These are phyloP conservation scores for Eurytoma californica DNA, from an alignment of 2,888 invertebrate species.

Conservation along the genomic window DNA sequence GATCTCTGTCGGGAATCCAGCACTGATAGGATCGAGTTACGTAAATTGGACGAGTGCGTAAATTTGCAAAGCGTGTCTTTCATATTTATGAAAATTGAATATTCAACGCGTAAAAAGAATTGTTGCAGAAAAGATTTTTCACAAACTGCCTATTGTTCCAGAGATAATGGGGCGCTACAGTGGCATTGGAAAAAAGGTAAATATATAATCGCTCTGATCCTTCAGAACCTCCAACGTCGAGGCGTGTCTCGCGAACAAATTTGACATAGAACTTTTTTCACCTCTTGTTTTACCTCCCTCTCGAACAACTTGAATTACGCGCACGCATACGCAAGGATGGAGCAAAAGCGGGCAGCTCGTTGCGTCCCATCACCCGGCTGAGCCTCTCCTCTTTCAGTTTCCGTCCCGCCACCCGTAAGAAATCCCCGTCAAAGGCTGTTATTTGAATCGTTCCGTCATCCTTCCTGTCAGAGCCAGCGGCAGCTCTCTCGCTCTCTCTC, in stretches of 20 bases:
- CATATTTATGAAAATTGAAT: too few species aligned
- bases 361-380: slow-evolving; percentile 15
- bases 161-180: too few species aligned
- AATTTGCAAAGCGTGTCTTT: too few species aligned
- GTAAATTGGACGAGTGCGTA: too few species aligned
- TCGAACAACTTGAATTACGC: slow-evolving; percentile 46
- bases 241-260: slow-evolving; percentile 5
- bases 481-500: neutral
- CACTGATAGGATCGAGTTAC: too few species aligned
- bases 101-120: too few species aligned
- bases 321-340: neutral
- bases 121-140: too few species aligned
- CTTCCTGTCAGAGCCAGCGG: slow-evolving; percentile 51
- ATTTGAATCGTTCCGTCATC: slow-evolving; percentile 57
- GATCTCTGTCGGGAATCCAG: too few species aligned
- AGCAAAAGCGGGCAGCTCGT: slow-evolving; percentile 20
- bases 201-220: neutral
- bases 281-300: neutral
- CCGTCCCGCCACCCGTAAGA: slow-evolving; percentile 54
- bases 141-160: too few species aligned
- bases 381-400: slow-evolving; percentile 31
- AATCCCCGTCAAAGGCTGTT: slow-evolving; percentile 54
- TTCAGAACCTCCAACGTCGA: neutral
- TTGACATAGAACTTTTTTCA: slow-evolving; percentile 10
- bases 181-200: too few species aligned